A percentile compares a stretch with the other conserved stretches of the same genome.
Conservation (phyloP, 1,140 invertebrate genomes). For the Meloidogyne chitwoodi region DNA sequence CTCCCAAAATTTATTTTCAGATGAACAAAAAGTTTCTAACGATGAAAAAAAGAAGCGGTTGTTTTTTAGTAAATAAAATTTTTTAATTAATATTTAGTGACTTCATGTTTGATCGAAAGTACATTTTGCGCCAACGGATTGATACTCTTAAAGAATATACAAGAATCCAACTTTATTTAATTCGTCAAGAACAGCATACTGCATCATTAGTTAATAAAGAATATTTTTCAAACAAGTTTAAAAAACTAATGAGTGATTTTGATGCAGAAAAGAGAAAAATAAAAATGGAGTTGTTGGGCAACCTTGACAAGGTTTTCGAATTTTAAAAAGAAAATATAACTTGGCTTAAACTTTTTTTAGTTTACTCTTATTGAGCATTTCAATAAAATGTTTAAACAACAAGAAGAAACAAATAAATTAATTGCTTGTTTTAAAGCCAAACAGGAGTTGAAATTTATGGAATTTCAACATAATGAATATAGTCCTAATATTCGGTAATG, state of each 20-base stretch:
- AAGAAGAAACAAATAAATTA: not conserved
- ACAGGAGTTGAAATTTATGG: not conserved
- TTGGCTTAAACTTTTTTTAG: not conserved
- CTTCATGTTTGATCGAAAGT: not conserved
- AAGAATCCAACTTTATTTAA: conserved; percentile 3
- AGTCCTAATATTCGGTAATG: no score
- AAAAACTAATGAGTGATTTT: conserved; percentile 1
- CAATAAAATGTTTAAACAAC: not conserved
- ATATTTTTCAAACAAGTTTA: not conserved
- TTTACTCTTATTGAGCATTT: not conserved
- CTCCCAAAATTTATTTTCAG: not conserved
- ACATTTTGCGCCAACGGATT: not conserved
- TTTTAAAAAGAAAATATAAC: no score
- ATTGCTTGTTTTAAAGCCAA: not conserved
- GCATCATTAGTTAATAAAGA: no score
- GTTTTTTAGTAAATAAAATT: not conserved
- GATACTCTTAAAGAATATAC: not conserved
- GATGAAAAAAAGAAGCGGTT: not conserved
- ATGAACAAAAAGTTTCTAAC: not conserved
- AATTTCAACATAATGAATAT: not conserved
- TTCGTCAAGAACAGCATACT: not conserved
- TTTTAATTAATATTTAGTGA: not conserved
- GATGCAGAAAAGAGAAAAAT: not conserved
- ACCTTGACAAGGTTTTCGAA: not conserved
- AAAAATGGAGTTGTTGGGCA: not conserved